A percentile compares a stretch with the other conserved stretches of the same genome.
Conservation (phyloP, 2,797 vertebrate species). For the Tapirus indicus region DNA sequence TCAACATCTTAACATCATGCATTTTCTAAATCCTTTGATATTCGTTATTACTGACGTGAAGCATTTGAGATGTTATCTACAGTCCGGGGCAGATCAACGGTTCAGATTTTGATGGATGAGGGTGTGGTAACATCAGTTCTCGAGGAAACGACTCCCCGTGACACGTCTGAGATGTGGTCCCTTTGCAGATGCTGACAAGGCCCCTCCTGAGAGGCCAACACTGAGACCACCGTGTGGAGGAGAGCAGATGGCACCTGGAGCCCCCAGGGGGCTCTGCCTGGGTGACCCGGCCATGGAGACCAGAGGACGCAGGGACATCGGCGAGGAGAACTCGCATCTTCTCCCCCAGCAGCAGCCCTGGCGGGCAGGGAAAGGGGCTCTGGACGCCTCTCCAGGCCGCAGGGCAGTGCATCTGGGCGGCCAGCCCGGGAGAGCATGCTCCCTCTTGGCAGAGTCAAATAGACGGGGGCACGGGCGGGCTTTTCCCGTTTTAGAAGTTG, state of each 20-base stretch:
- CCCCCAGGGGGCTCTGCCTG: not conserved
- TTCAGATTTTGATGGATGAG: not conserved
- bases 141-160: no score
- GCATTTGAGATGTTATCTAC: no score
- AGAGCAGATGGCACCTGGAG: not conserved
- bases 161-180: not conserved
- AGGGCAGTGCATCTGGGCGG: accelerated
- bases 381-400: not conserved
- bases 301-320: not conserved
- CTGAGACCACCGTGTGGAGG: not conserved
- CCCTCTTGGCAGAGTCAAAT: no score
- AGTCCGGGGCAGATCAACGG: accelerated
- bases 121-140: no score
- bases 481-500: not conserved
- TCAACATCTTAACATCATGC: no score
- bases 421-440: not conserved
- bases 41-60: no score
- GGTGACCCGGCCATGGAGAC: not conserved
- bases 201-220: accelerated
- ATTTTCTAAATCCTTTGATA: not conserved
- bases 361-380: not conserved
- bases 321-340: no score
- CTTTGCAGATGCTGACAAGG: not conserved
- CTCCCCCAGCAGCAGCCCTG: not conserved
- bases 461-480: not conserved